Evolutionary conservation across 2,888 invertebrate species (phyloP), one percentile per base, ranked within the genome.

Genomic region (Drosophila rellima): DNA sequence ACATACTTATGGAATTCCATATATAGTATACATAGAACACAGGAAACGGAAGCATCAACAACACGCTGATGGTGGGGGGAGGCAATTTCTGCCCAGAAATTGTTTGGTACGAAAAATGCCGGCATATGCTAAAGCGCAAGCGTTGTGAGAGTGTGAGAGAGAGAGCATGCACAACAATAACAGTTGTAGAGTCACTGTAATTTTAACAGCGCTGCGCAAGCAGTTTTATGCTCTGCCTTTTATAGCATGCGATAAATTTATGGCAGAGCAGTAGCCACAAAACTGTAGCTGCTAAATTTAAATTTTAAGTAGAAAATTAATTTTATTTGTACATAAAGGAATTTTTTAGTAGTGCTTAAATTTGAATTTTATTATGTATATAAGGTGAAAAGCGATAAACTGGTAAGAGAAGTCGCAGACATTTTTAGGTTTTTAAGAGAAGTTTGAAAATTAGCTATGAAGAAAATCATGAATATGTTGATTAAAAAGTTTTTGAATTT

Each of bases 41-140:
- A 74, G 75, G 75, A 75, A 76, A 65, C 80, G 77, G 78, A 80
- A 78, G 68, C 70, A 51, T 31, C 55, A 52, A 37, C 35, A 54
- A 23, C 29, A 33, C 35, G 26, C 51, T 42, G 35, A 29, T 15
- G 3, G 69, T 29, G 13, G 35, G 8, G 18, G 11, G 10, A 35
- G 45, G n/a, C 44, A 26, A 11, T 6, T 20, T 15, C 10, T 33
- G 35, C 18, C 4, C 61, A 62, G 62, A 29, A 47, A 56, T 62
- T 56, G 69, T 78, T 70, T 74, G 57, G 44, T 35, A 31, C 33
- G 4, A 17, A 50, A 82, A 89, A 89, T 66, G 88, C 91, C 90
- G 90, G 91, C 84, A 78, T 59, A 59, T 48, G 44, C 23, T 11
- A 72, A 59, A 31, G 88, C 89, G 90, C 90, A 89, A 57, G 72